Evolutionary conservation across 2,797 vertebrate species (phyloP), one percentile per base, ranked within the genome.

Genomic region (Tamandua tetradactyla): DNA sequence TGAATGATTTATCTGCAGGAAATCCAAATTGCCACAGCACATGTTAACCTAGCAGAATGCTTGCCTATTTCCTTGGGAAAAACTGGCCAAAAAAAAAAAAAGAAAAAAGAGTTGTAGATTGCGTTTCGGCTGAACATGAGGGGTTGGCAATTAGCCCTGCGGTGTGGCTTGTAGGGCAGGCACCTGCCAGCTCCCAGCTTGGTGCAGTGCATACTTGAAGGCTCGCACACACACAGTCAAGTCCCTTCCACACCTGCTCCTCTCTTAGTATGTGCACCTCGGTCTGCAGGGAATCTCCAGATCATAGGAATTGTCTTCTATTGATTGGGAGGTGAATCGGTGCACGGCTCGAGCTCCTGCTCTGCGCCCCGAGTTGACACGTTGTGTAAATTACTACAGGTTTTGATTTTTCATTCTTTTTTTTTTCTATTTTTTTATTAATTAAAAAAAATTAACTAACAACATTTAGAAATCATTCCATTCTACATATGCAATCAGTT

Each of bases 211-310:
- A 82, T 75, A 0, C 93, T 71, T 96, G 97, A 97, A 98, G 97
- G 97, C 98, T 98, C 96, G 47, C 98, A 97, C 98, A 98, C 98
- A 98, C 95, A 97, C 98, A 97, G 98, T 97, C 98, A 98, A 98
- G 98, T 98, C 97, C 97, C 96, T 96, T 97, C 98, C 98, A 98
- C 99, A 99, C 99, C 99, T 99, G 99, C 98, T 99, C 98, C 98
- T 99, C 99, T 99, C 98, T 98, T 97, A 98, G 97, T 98, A 97
- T 97, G 80, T 97, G 95, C 98, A 97, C 97, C 94, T 72, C 81
- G 97, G 98, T 97, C 98, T 85, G 0, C 94, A 93, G 98, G 98
- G 98, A 98, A 35, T 97, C n/a, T 1, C 72, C 87, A 98, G 98
- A 98, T 98, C 98, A 98, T 59, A 95, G 98, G 98, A 98, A 98